Evolutionary conservation across 30 jellyfish, hydroid and myxozoan species (phyloP), one percentile per base, ranked within the genome.

Genomic region (Haliclystus octoradiatus): DNA sequence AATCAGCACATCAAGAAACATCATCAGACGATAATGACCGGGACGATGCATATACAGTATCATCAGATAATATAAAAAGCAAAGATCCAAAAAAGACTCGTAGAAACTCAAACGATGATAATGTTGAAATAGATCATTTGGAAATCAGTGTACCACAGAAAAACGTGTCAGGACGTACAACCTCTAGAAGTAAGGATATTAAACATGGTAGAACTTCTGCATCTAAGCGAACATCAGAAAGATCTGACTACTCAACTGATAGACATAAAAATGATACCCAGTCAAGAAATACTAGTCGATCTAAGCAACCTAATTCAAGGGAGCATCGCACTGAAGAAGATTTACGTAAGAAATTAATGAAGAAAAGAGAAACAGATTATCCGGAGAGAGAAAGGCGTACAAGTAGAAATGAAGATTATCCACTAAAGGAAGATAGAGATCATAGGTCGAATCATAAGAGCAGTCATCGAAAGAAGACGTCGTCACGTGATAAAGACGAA

Each of bases 141-240:
- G 95, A 84, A 47, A 84, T 84, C 9, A 75, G 79, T 2, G 93
- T 85, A 0, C 95, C 95, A 22, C 95, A 70, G 73, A 92, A 84
- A 24, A 79, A 84, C 19, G 30, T 63, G 63, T 28, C 62, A 28
- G 31, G 77, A 47, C 72, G 57, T 33, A 3, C 74, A 9, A 84
- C 71, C 33, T 66, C 47, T 66, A 81, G 73, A 57, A 52, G 62
- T 33, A 30, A 35, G 25, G 57, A 57, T 33, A 50, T 34, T 15
- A 30, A 63, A 13, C 15, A 47, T 47, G n/a, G 15, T 13, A 47
- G n/a, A n/a, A 47, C 13, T n/a, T n/a, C n/a, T 47, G n/a, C n/a
- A n/a, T 9, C 60, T n/a, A n/a, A 47, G n/a, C 13, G 60, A 47
- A n/a, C n/a, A 31, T 14, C 5, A 12, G 69, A 5, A 14, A 57